Percentiles rank a stretch among this genome's conserved stretches.
These are phyloP conservation scores for Oasisia sp. DNA, from an alignment of 2,888 invertebrate species.

Conservation along the genomic window DNA sequence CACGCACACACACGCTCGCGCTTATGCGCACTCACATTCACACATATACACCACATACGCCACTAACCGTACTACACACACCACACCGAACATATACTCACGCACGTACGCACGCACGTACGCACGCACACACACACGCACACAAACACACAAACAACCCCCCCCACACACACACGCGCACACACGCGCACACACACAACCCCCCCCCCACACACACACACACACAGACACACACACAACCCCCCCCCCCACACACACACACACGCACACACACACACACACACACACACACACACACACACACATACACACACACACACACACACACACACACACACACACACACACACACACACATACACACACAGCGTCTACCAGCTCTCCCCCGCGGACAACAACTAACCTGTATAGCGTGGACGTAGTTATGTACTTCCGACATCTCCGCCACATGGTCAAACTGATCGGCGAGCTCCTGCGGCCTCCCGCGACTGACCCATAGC, in stretches of 20 bases:
- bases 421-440: not conserved
- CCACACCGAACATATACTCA: not conserved
- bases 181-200: conserved; percentile 23
- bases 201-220: not conserved
- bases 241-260: not conserved
- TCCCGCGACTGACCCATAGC: not conserved
- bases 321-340: not conserved
- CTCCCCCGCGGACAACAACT: not conserved
- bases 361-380: not conserved
- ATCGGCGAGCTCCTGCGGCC: not conserved
- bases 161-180: conserved; percentile 25
- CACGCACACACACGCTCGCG: too few relatives aligned
- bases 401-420: not conserved
- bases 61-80: too few relatives aligned
- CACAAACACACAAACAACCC: conserved; percentile 27
- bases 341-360: not conserved
- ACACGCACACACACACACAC: not conserved
- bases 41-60: too few relatives aligned
- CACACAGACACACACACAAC: conserved; percentile 8
- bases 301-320: not conserved
- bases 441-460: conserved; percentile 6
- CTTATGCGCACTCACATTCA: too few relatives aligned
- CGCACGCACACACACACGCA: conserved; percentile 27
- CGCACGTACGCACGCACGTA: conserved; percentile 24
- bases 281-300: not conserved